These are phyloP conservation scores for Alexandromys fortis DNA, from an alignment of 2,113 vertebrate species.

Conservation along the genomic window DNA sequence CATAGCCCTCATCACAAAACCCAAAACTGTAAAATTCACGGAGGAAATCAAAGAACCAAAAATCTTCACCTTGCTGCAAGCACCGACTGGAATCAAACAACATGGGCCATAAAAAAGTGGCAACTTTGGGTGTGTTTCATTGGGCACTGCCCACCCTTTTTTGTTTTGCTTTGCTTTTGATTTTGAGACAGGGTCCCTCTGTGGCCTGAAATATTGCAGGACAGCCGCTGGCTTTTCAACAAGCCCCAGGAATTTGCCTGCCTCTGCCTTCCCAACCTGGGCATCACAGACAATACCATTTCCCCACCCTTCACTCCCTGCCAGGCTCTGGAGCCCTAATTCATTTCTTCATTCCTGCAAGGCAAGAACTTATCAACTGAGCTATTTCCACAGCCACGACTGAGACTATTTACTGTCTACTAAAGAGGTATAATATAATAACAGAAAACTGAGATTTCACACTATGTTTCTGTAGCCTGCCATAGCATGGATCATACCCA, in stretches of 20 bases:
- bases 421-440: neutral
- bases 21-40: slow-evolving; percentile 38
- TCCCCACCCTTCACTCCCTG: neutral
- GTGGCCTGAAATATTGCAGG: neutral
- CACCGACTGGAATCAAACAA: neutral
- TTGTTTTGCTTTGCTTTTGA: neutral
- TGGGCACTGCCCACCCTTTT: neutral
- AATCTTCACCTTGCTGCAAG: slow-evolving; percentile 11
- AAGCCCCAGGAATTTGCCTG: neutral
- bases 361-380: neutral
- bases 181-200: neutral
- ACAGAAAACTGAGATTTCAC: neutral
- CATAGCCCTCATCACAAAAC: slow-evolving; percentile 17
- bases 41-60: slow-evolving; percentile 4
- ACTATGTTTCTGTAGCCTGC: neutral
- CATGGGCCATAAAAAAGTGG: slow-evolving; percentile 32
- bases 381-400: neutral
- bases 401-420: neutral
- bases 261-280: neutral
- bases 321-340: neutral
- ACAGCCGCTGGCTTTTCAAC: neutral
- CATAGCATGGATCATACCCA: neutral
- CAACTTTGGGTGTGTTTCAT: neutral
- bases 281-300: neutral
- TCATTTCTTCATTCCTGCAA: neutral